These are phyloP conservation scores for Xenentodon cancila DNA, from an alignment of 2,797 vertebrate genomes.

Conservation along the genomic window DNA sequence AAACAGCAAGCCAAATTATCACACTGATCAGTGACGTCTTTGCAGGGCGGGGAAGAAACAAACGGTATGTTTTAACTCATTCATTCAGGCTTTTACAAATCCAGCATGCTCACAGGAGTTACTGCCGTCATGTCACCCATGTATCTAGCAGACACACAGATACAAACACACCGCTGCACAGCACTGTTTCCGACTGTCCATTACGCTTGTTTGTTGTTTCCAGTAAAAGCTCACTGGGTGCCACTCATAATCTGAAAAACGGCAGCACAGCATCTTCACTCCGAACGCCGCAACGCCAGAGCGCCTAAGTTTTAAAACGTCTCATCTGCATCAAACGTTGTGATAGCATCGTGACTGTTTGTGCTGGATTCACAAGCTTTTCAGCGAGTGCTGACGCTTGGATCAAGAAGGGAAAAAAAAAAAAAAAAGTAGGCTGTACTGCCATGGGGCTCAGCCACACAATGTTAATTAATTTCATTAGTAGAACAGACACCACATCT, in stretches of 20 bases:
- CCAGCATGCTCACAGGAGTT: slow-evolving; percentile 6
- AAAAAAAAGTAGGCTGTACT: slow-evolving; percentile 56
- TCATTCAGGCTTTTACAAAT: slow-evolving; percentile 14
- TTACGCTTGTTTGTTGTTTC: slow-evolving; percentile 25
- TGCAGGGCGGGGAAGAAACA: slow-evolving; percentile 11
- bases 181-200: slow-evolving; percentile 13
- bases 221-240: slow-evolving; percentile 2
- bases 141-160: slow-evolving; percentile 14
- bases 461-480: slow-evolving; percentile 77
- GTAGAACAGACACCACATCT: slow-evolving; percentile 49
- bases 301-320: slow-evolving; percentile 53
- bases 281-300: slow-evolving; percentile 15
- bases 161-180: slow-evolving; percentile 7
- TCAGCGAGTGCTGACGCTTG: slow-evolving; percentile 66
- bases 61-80: not conserved
- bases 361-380: slow-evolving; percentile 73
- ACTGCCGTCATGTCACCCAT: slow-evolving; percentile 24
- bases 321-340: slow-evolving; percentile 60
- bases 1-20: slow-evolving; percentile 1
- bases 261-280: slow-evolving; percentile 4
- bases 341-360: slow-evolving; percentile 71
- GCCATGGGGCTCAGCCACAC: slow-evolving; percentile 61
- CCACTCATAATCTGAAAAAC: slow-evolving; percentile 29
- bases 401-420: slow-evolving; percentile 53
- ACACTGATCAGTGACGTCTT: slow-evolving; percentile 6